Percentiles rank a stretch among this genome's conserved stretches.
Conservation (phyloP, 2,888 invertebrate species). For the Halocaridina rubra region DNA sequence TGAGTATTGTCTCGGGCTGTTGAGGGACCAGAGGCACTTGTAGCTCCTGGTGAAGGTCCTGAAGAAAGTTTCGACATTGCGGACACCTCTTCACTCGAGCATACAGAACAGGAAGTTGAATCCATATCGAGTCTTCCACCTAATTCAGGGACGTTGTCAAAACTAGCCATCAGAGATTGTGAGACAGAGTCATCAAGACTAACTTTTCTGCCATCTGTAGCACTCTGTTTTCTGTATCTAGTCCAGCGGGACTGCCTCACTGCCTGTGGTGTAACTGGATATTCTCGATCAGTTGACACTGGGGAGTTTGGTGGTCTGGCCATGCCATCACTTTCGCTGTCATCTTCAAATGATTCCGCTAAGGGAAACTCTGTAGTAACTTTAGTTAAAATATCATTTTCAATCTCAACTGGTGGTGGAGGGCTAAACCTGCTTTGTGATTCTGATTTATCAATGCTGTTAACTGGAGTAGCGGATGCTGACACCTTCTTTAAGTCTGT, state of each 20-base stretch:
- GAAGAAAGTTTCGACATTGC: conserved; percentile 38
- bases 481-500: conserved; percentile 36
- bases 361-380: conserved; percentile 29
- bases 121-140: conserved; percentile 61
- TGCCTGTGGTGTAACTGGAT: conserved; percentile 19
- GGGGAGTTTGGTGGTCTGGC: conserved; percentile 15
- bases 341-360: conserved; percentile 27
- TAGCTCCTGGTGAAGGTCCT: conserved; percentile 46
- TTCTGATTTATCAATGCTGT: not conserved
- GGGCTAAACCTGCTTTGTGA: conserved; percentile 29
- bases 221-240: conserved; percentile 36
- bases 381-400: not conserved
- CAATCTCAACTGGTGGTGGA: not conserved
- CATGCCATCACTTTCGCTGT: conserved; percentile 29
- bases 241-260: conserved; percentile 45
- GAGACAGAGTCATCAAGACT: conserved; percentile 61
- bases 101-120: conserved; percentile 61
- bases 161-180: conserved; percentile 59
- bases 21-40: conserved; percentile 31
- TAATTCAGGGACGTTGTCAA: conserved; percentile 60
- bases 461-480: not conserved
- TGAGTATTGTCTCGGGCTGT: conserved; percentile 28
- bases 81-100: conserved; percentile 60
- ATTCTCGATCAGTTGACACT: conserved; percentile 1
- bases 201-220: conserved; percentile 46